Conservation (phyloP, 2,888 invertebrate species). For the Mantis religiosa region DNA sequence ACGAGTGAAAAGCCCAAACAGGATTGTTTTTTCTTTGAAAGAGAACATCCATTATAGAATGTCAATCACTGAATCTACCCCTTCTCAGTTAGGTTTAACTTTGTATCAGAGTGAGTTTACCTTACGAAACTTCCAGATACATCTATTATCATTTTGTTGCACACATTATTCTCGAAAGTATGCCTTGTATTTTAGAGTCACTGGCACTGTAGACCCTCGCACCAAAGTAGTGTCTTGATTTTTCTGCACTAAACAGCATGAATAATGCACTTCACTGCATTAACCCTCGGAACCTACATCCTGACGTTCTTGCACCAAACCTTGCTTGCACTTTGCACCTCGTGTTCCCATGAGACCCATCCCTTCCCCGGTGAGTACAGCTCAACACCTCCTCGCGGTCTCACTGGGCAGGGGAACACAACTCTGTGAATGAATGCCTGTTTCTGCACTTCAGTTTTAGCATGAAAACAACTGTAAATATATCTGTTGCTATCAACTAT, state of each 20-base stretch:
- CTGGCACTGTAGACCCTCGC: neutral
- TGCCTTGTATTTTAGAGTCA: neutral
- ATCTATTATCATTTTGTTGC: no score
- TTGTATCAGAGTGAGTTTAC: no score
- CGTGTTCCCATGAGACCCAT: neutral
- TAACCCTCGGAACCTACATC: neutral
- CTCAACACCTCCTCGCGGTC: slow-evolving; percentile 30
- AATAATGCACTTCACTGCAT: neutral
- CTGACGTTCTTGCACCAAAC: neutral
- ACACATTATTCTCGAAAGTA: neutral
- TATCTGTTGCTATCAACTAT: no score
- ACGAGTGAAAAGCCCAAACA: no score
- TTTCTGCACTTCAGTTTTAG: neutral
- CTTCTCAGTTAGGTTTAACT: no score
- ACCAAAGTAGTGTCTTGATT: neutral
- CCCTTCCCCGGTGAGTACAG: slow-evolving; percentile 26
- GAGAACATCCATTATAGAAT: no score
- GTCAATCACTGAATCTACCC: no score
- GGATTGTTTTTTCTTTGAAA: no score
- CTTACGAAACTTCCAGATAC: no score
- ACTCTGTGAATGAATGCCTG: neutral
- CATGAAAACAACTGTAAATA: no score
- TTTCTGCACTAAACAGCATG: neutral
- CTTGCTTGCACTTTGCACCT: neutral
- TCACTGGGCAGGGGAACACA: slow-evolving; percentile 23